Evolutionary conservation across 2,888 invertebrate genomes (phyloP).

Genomic region (Dolichomitus sp.): DNA sequence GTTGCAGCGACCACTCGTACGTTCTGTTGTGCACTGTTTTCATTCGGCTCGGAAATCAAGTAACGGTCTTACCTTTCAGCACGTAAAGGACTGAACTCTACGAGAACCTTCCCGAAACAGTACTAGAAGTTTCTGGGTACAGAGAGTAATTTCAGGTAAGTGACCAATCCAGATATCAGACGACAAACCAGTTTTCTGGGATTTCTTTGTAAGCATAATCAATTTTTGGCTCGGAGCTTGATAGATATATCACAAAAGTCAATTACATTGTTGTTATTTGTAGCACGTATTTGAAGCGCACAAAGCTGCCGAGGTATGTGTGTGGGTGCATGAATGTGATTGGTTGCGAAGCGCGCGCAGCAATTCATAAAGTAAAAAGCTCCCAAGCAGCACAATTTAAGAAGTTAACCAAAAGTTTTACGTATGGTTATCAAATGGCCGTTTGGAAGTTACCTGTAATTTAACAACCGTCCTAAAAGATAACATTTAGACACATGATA

Average conservation of each 20-base stretch:
- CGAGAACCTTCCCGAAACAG: constrained; percentile 35
- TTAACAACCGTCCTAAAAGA: no score
- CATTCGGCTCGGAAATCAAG: not conserved
- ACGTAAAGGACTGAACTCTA: not conserved
- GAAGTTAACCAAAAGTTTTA: no score
- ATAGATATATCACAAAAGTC: not conserved
- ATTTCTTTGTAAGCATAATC: not conserved
- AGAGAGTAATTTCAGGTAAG: no score
- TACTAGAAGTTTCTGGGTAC: constrained; percentile 16
- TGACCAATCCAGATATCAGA: not conserved
- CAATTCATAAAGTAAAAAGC: no score
- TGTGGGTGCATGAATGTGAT: no score
- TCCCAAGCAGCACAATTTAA: no score
- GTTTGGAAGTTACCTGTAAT: no score
- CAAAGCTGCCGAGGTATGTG: not conserved
- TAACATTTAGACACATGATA: no score
- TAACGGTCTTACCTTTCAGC: not conserved
- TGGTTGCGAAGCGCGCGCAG: no score
- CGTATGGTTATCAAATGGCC: no score
- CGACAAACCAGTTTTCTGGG: not conserved
- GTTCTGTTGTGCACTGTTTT: constrained; percentile 3
- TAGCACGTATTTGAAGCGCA: not conserved
- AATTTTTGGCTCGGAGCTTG: not conserved
- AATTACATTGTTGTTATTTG: not conserved
- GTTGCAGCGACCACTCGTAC: not conserved